A percentile compares a stretch with the other conserved stretches of the same genome.
phyloP scores from a whole-genome alignment of 1,140 invertebrate genomes.

The Periplaneta americana region DNA sequence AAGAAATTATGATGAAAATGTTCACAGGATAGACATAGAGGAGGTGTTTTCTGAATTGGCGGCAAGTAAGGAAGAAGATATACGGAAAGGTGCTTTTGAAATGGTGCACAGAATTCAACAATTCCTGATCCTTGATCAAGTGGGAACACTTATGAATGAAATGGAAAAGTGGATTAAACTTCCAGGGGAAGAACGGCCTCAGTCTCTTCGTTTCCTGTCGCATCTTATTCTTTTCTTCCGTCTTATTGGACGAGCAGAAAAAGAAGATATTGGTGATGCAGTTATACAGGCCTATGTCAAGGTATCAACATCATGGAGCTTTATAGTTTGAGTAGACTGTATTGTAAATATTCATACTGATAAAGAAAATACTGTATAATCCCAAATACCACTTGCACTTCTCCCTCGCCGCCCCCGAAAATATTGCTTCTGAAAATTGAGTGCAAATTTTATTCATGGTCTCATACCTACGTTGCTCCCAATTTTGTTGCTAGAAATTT shows the following conservation, averaged over 20 bases:
- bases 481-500: too few relatives aligned
- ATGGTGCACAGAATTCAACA: conserved; percentile 69
- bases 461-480: too few relatives aligned
- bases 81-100: conserved; percentile 46
- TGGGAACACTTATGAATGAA: conserved; percentile 52
- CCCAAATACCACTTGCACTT: too few relatives aligned
- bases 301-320: conserved; percentile 23
- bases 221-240: conserved; percentile 81
- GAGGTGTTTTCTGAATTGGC: conserved; percentile 62
- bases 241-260: conserved; percentile 61
- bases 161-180: conserved; percentile 41
- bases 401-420: too few relatives aligned
- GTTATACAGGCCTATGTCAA: conserved; percentile 65
- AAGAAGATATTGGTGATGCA: conserved; percentile 59
- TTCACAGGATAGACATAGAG: conserved; percentile 54
- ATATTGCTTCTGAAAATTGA: too few relatives aligned
- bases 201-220: conserved; percentile 72
- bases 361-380: too few relatives aligned
- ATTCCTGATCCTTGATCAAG: conserved; percentile 67
- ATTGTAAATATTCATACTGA: too few relatives aligned
- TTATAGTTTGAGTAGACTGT: neutral
- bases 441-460: too few relatives aligned
- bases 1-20: too few relatives aligned
- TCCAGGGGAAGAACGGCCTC: conserved; percentile 31
- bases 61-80: conserved; percentile 44